Conservation (phyloP, 2,113 vertebrate species). For the Chrysochloris asiatica region DNA sequence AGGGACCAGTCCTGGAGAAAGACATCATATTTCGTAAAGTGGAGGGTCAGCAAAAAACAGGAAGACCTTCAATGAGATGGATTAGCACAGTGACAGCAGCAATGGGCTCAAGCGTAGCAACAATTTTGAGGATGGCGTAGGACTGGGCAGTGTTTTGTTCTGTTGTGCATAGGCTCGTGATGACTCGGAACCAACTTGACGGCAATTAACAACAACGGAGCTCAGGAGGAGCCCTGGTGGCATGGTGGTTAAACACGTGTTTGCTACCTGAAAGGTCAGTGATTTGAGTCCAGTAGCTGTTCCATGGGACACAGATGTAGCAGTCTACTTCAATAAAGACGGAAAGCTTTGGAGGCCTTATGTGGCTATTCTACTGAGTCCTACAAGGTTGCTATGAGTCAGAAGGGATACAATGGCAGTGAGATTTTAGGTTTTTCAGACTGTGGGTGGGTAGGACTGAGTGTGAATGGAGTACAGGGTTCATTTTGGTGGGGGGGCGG, state of each 20-base stretch:
- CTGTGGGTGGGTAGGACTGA: background rate
- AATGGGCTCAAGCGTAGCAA: no score
- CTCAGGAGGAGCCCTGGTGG: background rate
- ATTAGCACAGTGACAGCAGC: no score
- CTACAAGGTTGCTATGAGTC: background rate
- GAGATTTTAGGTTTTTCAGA: background rate
- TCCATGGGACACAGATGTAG: background rate
- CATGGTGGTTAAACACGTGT: background rate
- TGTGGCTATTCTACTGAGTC: background rate
- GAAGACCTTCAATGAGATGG: no score
- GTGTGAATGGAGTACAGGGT: background rate
- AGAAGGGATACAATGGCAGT: background rate
- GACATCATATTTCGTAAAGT: no score
- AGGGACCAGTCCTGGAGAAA: no score
- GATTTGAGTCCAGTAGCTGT: background rate
- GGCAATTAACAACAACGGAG: no score
- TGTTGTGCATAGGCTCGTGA: no score
- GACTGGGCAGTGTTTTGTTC: no score
- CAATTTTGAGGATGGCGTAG: no score
- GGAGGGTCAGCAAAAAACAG: no score
- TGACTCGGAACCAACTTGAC: no score
- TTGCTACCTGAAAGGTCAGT: background rate
- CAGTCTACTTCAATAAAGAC: background rate
- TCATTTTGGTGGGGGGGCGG: no score
- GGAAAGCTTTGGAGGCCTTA: background rate